These are phyloP conservation scores for Nylanderia fulva DNA, from an alignment of 1,140 invertebrate genomes.

Conservation along the genomic window DNA sequence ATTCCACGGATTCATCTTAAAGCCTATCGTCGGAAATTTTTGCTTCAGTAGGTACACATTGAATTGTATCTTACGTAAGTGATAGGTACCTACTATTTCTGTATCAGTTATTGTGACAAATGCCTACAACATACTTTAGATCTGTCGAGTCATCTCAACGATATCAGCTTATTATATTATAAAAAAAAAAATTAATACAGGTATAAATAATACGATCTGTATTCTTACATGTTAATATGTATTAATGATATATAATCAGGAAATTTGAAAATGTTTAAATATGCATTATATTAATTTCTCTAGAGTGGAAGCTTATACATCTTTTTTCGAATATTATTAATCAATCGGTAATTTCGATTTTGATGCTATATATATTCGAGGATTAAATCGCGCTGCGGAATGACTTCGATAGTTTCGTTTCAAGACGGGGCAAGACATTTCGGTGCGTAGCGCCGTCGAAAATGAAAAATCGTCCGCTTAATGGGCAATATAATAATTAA, in stretches of 20 bases:
- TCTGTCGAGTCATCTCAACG: no score
- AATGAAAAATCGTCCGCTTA: conserved; percentile 78
- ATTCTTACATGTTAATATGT: neutral
- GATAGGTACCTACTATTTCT: no score
- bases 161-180: no score
- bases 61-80: no score
- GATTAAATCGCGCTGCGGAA: neutral
- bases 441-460: conserved; percentile 30
- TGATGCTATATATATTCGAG: neutral
- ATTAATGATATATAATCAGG: neutral
- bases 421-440: conserved; percentile 19
- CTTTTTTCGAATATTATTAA: neutral
- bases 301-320: no score
- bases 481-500: conserved; percentile 80
- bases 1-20: neutral
- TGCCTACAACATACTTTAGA: no score
- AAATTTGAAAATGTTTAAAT: neutral
- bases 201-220: neutral
- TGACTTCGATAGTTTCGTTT: conserved; percentile 22
- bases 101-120: no score
- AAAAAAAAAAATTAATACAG: no score
- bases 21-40: neutral
- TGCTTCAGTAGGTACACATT: neutral
- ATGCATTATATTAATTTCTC: neutral
- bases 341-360: neutral